Base-by-base conservation (phyloP, 2,797 vertebrate species). In the Smutsia gigantea region DNA sequence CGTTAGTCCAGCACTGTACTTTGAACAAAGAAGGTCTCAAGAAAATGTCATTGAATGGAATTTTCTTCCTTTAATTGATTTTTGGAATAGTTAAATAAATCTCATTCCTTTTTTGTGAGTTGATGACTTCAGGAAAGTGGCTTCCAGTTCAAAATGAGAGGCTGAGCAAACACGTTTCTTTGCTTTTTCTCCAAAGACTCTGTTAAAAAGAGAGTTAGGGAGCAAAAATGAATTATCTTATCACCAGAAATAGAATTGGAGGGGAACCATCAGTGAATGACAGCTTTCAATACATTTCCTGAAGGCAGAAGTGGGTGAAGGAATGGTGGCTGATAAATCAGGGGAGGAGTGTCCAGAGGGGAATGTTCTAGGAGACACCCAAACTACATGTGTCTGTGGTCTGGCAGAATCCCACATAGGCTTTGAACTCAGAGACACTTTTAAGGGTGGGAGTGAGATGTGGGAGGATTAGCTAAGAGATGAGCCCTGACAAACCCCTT, bases 121-220 rank as follows among this genome's bases (percentile, higher is more conserved):
- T 21, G 39, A 7, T 86, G 39, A 63, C 78, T 68, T 91, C 25
- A 61, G 21, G 46, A 42, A 85, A 83, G n/a, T 83, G 57, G 25
- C 34, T 79, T 83, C 37, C 34, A 13, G 21, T 90, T 78, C 61
- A 78, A 13, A 10, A 61, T 31, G 63, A 66, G 21, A 83, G 49
- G 8, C 31, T 37, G 25, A 75, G 39, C 10, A 29, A 18, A 1
- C 19, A 3, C 8, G 4, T 37, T 94, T 42, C 46, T 84, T 57
- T 72, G 78, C 14, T 84, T 42, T 82, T 94, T 13, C 25, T 87
- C n/a, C 92, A n/a, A 82, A 79, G 51, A 69, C 71, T 23, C 11
- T 37, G 31, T 75, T 55, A 66, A 23, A 91, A 71, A 46, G 46
- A 90, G 31, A 90, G 8, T 31, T 49, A 49, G 17, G 21, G 49